These are phyloP conservation scores for Brienomyrus brachyistius DNA, from an alignment of 2,113 vertebrate genomes.

Conservation along the genomic window DNA sequence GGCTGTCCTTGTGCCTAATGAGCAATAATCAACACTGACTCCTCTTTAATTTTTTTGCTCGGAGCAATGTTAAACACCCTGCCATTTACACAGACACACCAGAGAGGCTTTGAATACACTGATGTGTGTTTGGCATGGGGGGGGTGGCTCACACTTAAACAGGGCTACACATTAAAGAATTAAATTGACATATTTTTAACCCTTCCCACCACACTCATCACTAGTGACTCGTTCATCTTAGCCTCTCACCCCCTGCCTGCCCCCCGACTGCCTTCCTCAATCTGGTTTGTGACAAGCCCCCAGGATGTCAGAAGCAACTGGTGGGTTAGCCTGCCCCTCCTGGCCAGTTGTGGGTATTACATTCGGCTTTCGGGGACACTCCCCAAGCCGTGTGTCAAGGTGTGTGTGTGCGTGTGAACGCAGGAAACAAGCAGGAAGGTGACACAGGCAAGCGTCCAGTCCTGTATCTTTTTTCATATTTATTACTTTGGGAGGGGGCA, in stretches of 20 bases:
- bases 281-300: background rate
- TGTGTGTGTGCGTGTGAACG: background rate
- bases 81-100: slow-evolving; percentile 54
- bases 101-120: slow-evolving; percentile 56
- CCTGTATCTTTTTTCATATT: background rate
- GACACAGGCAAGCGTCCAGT: background rate
- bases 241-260: background rate
- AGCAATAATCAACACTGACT: slow-evolving; percentile 81
- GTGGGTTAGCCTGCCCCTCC: background rate
- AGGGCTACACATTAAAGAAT: background rate
- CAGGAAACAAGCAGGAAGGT: background rate
- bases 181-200: slow-evolving; percentile 20
- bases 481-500: background rate
- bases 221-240: background rate
- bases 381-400: background rate
- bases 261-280: background rate
- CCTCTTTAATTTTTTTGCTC: slow-evolving; percentile 69
- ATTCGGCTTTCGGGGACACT: background rate
- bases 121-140: slow-evolving; percentile 37
- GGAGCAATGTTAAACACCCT: slow-evolving; percentile 69
- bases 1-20: slow-evolving; percentile 82
- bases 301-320: background rate
- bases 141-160: slow-evolving; percentile 4
- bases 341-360: background rate
- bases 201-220: background rate